A percentile compares a stretch with the other conserved stretches of the same genome.
Conservation (phyloP, 35 echinoderm and acorn worm genomes). For the Diadema setosum region DNA sequence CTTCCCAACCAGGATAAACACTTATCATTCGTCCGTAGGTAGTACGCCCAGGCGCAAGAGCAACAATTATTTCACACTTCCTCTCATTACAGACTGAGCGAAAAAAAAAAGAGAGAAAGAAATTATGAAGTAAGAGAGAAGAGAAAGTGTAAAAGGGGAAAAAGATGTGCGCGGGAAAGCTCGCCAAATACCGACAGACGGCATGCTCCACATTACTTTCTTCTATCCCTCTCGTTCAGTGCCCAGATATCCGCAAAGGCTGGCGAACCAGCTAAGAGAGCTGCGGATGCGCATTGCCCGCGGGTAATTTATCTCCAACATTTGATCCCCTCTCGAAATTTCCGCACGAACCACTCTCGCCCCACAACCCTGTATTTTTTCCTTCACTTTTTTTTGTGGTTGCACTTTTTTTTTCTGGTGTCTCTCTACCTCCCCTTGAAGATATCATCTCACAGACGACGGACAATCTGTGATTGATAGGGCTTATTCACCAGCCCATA, state of each 20-base stretch:
- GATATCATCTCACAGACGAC: not conserved
- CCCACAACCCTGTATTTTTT: not conserved
- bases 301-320: not conserved
- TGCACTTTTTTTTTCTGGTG: no score
- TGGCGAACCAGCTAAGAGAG: no score
- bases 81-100: not conserved
- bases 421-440: not conserved
- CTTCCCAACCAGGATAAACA: conserved; percentile 1
- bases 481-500: not conserved
- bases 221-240: no score
- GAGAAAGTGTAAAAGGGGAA: not conserved
- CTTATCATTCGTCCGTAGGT: not conserved
- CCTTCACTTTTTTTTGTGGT: no score
- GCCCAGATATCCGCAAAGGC: no score
- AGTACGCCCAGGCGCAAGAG: not conserved
- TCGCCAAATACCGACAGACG: not conserved
- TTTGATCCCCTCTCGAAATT: not conserved
- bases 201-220: no score
- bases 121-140: no score
- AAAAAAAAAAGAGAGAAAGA: not conserved
- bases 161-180: not conserved
- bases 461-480: not conserved
- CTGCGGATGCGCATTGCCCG: not conserved
- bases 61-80: not conserved
- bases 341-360: not conserved